phyloP scores from a whole-genome alignment of 2,888 invertebrate genomes.

The Nasonovia ribisnigri region DNA sequence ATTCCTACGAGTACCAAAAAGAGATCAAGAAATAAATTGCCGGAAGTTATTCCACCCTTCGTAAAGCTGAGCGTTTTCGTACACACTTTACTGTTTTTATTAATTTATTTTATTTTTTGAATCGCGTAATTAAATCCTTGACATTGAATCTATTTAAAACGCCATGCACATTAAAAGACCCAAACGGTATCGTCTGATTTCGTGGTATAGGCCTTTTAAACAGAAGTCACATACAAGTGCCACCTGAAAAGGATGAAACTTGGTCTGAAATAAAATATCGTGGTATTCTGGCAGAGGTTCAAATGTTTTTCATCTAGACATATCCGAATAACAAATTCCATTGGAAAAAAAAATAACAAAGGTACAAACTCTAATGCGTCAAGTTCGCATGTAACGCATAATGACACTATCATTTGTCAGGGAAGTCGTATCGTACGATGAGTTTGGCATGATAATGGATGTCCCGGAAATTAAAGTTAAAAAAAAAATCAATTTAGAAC shows the following conservation, averaged over 20 bases:
- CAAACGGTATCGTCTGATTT: conserved; percentile 9
- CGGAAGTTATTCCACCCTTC: not conserved
- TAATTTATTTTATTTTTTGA: not conserved
- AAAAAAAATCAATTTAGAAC: conserved; percentile 35
- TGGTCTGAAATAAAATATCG: conserved; percentile 26
- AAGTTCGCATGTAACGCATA: not conserved
- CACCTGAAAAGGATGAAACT: not conserved
- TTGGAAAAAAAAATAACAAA: conserved; percentile 36
- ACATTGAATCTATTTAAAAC: not conserved
- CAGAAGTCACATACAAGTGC: not conserved
- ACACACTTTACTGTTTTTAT: not conserved
- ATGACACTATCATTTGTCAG: conserved; percentile 48
- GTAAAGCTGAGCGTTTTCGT: not conserved
- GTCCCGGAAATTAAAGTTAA: conserved; percentile 23
- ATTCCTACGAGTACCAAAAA: not conserved
- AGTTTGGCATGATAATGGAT: conserved; percentile 35
- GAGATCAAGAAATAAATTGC: not conserved
- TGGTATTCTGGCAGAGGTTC: conserved; percentile 27
- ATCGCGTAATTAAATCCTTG: conserved; percentile 19
- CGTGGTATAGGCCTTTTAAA: not conserved
- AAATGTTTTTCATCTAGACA: conserved; percentile 37
- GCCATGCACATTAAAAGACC: not conserved
- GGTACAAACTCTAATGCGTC: conserved; percentile 5
- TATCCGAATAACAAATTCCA: not conserved
- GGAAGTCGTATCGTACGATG: not conserved